Evolutionary conservation across 2,888 invertebrate genomes (phyloP).

Genomic region (Hypselothyrea guttata): DNA sequence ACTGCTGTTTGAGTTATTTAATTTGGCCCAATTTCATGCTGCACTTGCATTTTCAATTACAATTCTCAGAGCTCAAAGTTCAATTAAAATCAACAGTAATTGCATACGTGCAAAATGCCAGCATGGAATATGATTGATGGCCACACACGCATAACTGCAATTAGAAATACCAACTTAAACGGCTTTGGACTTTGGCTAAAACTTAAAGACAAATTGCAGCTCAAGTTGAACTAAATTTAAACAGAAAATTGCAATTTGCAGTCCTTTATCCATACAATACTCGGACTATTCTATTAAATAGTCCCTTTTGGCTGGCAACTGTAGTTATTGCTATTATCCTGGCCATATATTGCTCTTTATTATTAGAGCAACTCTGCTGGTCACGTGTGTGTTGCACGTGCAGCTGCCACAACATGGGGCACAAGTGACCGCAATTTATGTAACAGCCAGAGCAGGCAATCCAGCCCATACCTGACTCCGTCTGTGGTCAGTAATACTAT

Average conservation of each 20-base stretch:
- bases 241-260: no score
- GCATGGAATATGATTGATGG: no score
- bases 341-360: conserved; percentile 18
- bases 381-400: conserved; percentile 29
- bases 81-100: conserved; percentile 29
- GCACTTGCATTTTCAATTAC: no score
- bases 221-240: no score
- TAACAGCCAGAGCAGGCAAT: conserved; percentile 8
- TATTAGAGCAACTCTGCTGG: conserved; percentile 20
- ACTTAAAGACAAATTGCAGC: no score
- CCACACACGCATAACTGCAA: no score
- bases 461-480: not conserved
- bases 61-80: conserved; percentile 11
- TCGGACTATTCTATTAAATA: conserved; percentile 21
- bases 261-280: not conserved
- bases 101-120: conserved; percentile 16
- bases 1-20: not conserved
- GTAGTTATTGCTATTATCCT: conserved; percentile 22
- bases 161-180: no score
- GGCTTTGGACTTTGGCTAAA: no score
- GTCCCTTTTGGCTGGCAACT: conserved; percentile 4
- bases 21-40: not conserved
- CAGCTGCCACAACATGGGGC: conserved; percentile 18
- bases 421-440: conserved; percentile 34
- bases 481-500: not conserved